Evolutionary conservation across 2,797 vertebrate species (phyloP), one percentile per base, ranked within the genome.

Genomic region (Aselliscus stoliczkanus): DNA sequence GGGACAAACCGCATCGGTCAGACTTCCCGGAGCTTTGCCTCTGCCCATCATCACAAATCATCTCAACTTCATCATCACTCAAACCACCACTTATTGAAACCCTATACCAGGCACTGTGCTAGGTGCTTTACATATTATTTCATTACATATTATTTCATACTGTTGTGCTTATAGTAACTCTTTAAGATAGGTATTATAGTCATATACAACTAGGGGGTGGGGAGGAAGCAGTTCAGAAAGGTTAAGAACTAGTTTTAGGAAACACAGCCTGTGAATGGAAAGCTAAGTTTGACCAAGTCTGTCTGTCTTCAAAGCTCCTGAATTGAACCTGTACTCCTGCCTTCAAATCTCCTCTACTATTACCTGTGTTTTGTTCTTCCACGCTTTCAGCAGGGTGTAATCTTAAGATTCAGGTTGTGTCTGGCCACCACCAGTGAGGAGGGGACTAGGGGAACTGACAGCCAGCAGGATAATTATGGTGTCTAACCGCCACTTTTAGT

Each of bases 71-170:
- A 12, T 25, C 50, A 2, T 31, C 37, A 4, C 4, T 77, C 54
- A 25, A 4, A 13, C 62, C 20, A 5, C 44, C 5, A 0, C 25
- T 58, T 4, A 2, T 5, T 21, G n/a, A 21, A 56, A 67, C 13
- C 37, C 64, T 27, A 1, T 9, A 14, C 3, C 39, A 65, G 65
- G n/a, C 34, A 4, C 2, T 4, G 31, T 9, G 56, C 6, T 31
- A 5, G 0, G 34, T 13, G 13, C 50, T 27, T 39, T 47, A 5
- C 5, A 0, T 54, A 7, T 14, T 39, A 2, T 31, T 34, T 56
- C 17, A 20, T n/a, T 31, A 14, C 7, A 4, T 44, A 21, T 50
- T 11, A 47, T 62, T 44, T n/a, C 47, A 56, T 8, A 6, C 7
- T 13, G 0, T 27, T 8, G 39, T 73, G 60, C 42, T 79, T 11